Evolutionary conservation across 1,140 invertebrate genomes (phyloP).

Genomic region (Monomorium pharaonis): DNA sequence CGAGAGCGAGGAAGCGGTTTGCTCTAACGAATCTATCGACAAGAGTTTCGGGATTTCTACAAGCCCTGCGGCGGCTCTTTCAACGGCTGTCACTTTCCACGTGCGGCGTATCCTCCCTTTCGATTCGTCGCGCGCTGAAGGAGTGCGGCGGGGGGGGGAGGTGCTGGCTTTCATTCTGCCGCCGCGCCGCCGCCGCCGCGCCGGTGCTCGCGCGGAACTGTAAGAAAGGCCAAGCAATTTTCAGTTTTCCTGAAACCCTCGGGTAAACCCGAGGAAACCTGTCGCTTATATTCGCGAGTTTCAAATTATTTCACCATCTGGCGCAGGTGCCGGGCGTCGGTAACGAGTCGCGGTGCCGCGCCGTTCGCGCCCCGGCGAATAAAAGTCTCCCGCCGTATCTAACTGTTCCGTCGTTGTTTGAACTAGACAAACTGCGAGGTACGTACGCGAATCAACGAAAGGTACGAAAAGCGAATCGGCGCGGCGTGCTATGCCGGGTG

Average conservation of each 20-base stretch:
- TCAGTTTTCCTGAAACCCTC: conserved; percentile 57
- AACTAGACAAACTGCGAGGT: conserved; percentile 33
- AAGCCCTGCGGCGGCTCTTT: conserved; percentile 15
- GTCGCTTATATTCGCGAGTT: conserved; percentile 69
- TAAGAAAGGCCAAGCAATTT: conserved; percentile 61
- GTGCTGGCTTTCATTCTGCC: conserved; percentile 14
- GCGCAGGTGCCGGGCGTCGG: conserved; percentile 73
- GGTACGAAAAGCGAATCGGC: neutral
- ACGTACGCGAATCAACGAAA: conserved; percentile 29
- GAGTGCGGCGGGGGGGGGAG: neutral
- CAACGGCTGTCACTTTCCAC: conserved; percentile 31
- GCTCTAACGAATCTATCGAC: conserved; percentile 70
- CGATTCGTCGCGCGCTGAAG: neutral
- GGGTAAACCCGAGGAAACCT: conserved; percentile 59
- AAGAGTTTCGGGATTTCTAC: conserved; percentile 47
- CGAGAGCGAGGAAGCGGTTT: conserved; percentile 5
- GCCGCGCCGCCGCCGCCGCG: too few relatives aligned
- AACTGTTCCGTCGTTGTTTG: conserved; percentile 39
- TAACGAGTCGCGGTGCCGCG: conserved; percentile 66
- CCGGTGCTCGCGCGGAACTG: neutral
- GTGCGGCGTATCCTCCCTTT: neutral
- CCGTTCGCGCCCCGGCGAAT: neutral
- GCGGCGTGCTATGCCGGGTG: neutral
- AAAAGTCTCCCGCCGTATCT: conserved; percentile 46
- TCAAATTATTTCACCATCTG: conserved; percentile 80